These are phyloP conservation scores for Trichonephila inaurata DNA, from an alignment of 1,140 invertebrate genomes.

Conservation along the genomic window DNA sequence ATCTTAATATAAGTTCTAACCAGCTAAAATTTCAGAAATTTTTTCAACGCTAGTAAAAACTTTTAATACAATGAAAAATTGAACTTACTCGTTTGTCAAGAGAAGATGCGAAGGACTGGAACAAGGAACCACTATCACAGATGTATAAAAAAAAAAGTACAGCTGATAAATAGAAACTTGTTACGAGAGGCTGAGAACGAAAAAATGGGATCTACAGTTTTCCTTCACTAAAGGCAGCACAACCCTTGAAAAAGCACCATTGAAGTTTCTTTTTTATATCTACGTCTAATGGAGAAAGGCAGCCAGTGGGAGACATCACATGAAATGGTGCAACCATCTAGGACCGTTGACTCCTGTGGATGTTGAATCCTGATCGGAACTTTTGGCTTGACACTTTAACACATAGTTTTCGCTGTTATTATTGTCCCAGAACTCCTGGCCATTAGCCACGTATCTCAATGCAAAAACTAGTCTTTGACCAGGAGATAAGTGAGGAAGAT, in stretches of 20 bases:
- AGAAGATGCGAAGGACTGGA: conserved; percentile 45
- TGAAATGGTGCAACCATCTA: conserved; percentile 71
- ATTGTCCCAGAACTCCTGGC: conserved; percentile 94
- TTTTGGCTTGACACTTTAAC: conserved; percentile 85
- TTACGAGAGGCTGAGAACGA: conserved; percentile 18
- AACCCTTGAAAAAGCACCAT: conserved; percentile 65
- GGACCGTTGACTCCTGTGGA: conserved; percentile 43
- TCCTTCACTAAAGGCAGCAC: conserved; percentile 63
- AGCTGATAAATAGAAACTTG: conserved; percentile 53
- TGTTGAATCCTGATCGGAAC: background rate
- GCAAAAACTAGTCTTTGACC: conserved; percentile 91
- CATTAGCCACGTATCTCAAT: conserved; percentile 90
- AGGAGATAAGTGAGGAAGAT: conserved; percentile 78
- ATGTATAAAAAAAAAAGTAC: conserved; percentile 53
- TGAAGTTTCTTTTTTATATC: conserved; percentile 39
- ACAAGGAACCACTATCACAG: background rate
- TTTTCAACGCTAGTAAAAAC: no score
- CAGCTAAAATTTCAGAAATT: no score
- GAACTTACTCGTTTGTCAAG: conserved; percentile 47
- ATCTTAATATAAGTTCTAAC: no score
- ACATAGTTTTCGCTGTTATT: conserved; percentile 92
- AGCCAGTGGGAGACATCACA: conserved; percentile 54
- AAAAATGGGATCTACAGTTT: conserved; percentile 40
- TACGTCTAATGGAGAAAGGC: conserved; percentile 52
- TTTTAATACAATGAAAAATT: background rate